These are phyloP conservation scores for Chrysogorgia sp. DNA, from an alignment of 92 coral and sea anemone species.

Conservation along the genomic window DNA sequence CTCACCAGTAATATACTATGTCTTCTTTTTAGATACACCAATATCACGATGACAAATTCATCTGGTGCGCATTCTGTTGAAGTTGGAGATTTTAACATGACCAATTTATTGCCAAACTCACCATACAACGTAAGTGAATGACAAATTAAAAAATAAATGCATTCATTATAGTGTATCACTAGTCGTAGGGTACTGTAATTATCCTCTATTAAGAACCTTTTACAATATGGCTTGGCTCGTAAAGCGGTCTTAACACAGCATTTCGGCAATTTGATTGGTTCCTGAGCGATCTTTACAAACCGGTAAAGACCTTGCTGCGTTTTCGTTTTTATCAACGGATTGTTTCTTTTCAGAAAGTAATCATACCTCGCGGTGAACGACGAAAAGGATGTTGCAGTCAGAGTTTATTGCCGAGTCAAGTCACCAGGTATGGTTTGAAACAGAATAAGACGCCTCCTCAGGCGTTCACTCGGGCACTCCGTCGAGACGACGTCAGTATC, in stretches of 20 bases:
- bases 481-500: too few relatives aligned
- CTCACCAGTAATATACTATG: background rate
- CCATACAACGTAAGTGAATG: constrained; percentile 71
- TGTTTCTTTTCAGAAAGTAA: constrained; percentile 69
- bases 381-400: constrained; percentile 81
- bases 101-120: constrained; percentile 93
- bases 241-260: too few relatives aligned
- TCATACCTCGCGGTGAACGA: constrained; percentile 88
- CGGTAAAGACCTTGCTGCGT: too few relatives aligned
- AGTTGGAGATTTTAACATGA: constrained; percentile 82
- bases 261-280: too few relatives aligned
- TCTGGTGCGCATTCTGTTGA: constrained; percentile 90
- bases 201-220: too few relatives aligned
- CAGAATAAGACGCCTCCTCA: background rate
- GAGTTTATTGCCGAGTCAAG: constrained; percentile 92
- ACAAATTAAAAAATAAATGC: too few relatives aligned
- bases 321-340: background rate
- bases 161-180: too few relatives aligned
- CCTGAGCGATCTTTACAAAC: too few relatives aligned
- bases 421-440: constrained; percentile 83
- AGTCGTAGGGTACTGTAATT: too few relatives aligned
- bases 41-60: constrained; percentile 83
- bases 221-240: too few relatives aligned
- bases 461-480: background rate
- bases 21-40: constrained; percentile 71